phyloP scores from a whole-genome alignment of 2,113 vertebrate genomes.

The Macrotis lagotis region DNA sequence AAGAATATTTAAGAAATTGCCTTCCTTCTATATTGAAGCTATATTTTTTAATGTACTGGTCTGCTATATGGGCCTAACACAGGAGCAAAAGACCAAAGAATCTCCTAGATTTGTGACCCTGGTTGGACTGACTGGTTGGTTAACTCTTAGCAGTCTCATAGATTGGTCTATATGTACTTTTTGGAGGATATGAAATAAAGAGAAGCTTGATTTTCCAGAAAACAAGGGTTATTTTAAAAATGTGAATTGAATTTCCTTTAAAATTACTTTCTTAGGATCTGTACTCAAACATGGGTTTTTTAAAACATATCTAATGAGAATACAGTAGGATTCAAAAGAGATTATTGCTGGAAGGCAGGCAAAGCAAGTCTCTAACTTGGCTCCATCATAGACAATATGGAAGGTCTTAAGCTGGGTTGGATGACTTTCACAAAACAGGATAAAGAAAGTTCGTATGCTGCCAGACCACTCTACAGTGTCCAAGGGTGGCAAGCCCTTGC shows the following conservation, averaged over 20 bases:
- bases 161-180: neutral
- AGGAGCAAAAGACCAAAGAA: neutral
- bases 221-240: constrained; percentile 29
- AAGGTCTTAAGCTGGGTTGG: neutral
- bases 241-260: constrained; percentile 13
- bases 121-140: neutral
- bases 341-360: constrained; percentile 9
- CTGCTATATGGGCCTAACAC: neutral
- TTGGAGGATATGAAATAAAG: constrained; percentile 17
- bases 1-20: neutral
- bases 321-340: neutral
- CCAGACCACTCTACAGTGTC: neutral
- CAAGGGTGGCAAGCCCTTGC: neutral
- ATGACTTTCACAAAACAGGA: neutral
- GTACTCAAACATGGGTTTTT: neutral
- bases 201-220: neutral
- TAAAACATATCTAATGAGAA: constrained; percentile 7
- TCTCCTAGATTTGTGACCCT: neutral
- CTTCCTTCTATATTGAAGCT: neutral
- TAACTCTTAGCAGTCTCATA: neutral
- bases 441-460: neutral
- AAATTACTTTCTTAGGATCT: neutral
- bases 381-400: neutral
- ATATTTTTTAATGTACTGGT: neutral
- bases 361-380: neutral